Evolutionary conservation across 2,113 vertebrate species (phyloP), one percentile per base, ranked within the genome.

Genomic region (Herpetotheres cachinnans): DNA sequence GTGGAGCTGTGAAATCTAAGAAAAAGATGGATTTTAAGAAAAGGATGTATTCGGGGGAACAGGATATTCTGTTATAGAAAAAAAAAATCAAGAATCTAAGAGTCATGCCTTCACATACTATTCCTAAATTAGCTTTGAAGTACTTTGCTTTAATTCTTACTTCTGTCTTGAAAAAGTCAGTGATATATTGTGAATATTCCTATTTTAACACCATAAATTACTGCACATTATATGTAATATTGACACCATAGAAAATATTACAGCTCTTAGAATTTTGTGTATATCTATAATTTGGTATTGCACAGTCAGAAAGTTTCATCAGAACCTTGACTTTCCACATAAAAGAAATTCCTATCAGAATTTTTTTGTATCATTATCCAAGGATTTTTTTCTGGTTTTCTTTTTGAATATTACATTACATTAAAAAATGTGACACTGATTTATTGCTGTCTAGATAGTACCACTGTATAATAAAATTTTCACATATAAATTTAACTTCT

Each of bases 101-200:
- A 88, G 4, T 82, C 32, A 52, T 47, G 14, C 62, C 32, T 89
- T 92, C 44, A 65, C 20, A 55, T 44, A 32, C 21, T 69, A 56
- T 55, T 97, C 61, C 69, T 87, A 82, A 95, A 78, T 89, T 84
- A 74, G 10, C 42, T 86, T 79, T 86, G 67, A 86, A 89, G 40
- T 86, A 69, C 40, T 84, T 90, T 62, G 24, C 6, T 74, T 87
- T 91, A 89, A 67, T 84, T 91, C 56, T 85, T 78, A 62, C 38
- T 92, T 29, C 16, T 91, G 8, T 84, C 56, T 91, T 86, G 42
- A 71, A 93, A 89, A 88, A 74, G 21, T 34, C 63, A 56, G 2
- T 80, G 34, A 50, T 71, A 80, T 54, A 78, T 56, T 81, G 44
- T 82, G 80, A 83, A 71, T 86, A 69, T 55, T 93, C 29, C 71